Percentiles rank a stretch among this genome's conserved stretches.
Conservation (phyloP, 2,888 invertebrate species). For the Dicycla oo region DNA sequence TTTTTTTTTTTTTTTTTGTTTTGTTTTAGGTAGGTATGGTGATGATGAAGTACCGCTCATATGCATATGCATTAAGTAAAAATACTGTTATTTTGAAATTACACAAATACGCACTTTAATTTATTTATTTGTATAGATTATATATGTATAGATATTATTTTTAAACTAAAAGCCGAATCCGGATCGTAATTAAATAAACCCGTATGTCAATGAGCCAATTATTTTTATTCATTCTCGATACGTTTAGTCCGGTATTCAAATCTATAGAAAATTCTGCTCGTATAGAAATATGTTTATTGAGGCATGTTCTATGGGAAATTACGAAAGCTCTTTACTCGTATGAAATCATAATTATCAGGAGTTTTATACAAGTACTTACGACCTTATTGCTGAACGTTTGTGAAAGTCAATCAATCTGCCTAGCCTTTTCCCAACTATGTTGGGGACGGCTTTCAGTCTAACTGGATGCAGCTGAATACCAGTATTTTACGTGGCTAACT, state of each 20-base stretch:
- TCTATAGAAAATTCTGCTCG: conserved; percentile 21
- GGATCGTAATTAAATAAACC: conserved; percentile 20
- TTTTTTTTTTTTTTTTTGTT: no score
- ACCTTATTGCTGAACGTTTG: background rate
- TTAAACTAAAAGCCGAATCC: background rate
- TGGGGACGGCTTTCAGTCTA: no score
- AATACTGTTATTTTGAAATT: no score
- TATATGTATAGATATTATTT: background rate
- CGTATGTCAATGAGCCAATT: conserved; percentile 31
- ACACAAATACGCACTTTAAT: no score
- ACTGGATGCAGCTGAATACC: no score
- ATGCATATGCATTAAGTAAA: no score
- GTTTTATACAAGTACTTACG: background rate
- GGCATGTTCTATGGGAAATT: conserved; percentile 8
- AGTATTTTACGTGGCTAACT: background rate
- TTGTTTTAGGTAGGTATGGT: no score
- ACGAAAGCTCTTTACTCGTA: background rate
- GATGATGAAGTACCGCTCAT: no score
- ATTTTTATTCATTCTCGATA: conserved; percentile 15
- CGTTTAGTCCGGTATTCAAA: conserved; percentile 25
- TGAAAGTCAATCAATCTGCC: no score
- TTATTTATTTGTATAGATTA: no score
- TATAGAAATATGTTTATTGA: conserved; percentile 24
- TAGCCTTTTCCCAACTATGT: no score
- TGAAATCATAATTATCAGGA: background rate